Base-by-base conservation (phyloP, 2,797 vertebrate species). In the Hylomyscus alleni region DNA sequence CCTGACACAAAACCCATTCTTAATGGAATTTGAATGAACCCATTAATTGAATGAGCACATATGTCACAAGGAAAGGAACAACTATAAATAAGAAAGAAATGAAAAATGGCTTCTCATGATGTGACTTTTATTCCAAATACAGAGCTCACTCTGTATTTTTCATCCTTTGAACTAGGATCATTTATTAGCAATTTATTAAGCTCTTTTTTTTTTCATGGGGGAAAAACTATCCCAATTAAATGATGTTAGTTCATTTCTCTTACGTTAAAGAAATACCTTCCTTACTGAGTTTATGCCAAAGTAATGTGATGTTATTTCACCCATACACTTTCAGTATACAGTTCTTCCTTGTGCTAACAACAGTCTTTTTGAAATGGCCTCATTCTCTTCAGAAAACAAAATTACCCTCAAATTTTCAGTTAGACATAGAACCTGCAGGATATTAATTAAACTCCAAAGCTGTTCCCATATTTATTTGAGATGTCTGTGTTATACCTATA, bases 391-490 rank as follows among this genome's bases (percentile, higher is more conserved):
- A 89, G 90, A 22, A 83, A 62, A 26, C 91, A 8, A 60, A 24
- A 24, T 67, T 17, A 17, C 81, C 15, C 5, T 88, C 29, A 94
- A 20, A 88, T 94, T 91, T 73, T 96, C 91, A 96, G 19, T 97
- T 97, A 90, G 87, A 97, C 95, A 96, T 73, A 86, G 88, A 96
- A 93, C 81, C 50, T 75, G 93, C 47, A 88, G 89, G 60, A 37
- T 37, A 60, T 60, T 60, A 58, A 77, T 62, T 40, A 97, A 94
- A 96, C 85, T 60, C 40, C 97, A 44, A 52, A 37, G 0, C 93
- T 93, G 75, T 96, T 54, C 17, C 24, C 12, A 52, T 67, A 67
- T 34, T 86, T 86, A 91, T 73, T 91, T 90, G 31, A 95, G 29
- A 75, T 89, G 58, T 12, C 34, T 94, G 37, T 81, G 95, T 91